Evolutionary conservation across 2,797 vertebrate genomes (phyloP).

Genomic region (Spinus pinus): DNA sequence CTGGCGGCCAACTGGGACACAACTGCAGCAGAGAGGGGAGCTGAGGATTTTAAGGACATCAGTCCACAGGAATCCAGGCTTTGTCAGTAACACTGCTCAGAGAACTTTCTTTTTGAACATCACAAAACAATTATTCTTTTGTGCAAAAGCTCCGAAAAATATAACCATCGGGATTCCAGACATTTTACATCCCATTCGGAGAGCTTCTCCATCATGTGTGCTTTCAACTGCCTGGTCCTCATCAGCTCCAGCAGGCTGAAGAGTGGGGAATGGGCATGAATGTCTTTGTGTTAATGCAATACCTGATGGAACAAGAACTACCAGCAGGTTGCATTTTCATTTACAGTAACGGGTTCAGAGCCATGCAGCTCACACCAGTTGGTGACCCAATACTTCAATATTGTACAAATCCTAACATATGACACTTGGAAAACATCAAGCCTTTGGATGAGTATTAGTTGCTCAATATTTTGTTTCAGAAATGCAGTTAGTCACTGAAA

Average conservation of each 20-base stretch:
- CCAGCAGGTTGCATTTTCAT: neutral
- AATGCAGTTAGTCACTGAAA: neutral
- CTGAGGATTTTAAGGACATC: slow-evolving; percentile 32
- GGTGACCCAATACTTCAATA: neutral
- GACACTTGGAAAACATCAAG: neutral
- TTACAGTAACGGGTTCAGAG: neutral
- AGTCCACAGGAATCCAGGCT: slow-evolving; percentile 18
- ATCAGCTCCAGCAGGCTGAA: neutral
- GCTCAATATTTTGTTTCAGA: neutral
- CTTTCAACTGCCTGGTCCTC: neutral
- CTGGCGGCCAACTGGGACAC: slow-evolving; percentile 6
- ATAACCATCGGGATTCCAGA: neutral
- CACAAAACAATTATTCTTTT: neutral
- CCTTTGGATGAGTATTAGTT: neutral
- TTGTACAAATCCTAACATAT: neutral
- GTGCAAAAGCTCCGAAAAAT: neutral
- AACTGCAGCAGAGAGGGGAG: neutral
- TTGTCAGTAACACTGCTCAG: neutral
- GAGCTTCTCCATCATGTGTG: neutral
- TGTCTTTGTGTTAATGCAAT: neutral
- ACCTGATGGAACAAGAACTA: neutral
- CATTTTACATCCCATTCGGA: neutral
- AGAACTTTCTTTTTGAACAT: neutral
- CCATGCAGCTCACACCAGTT: neutral
- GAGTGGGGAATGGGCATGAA: neutral